These are phyloP conservation scores for Trichopria drosophilae DNA, from an alignment of 2,888 invertebrate species.

Conservation along the genomic window DNA sequence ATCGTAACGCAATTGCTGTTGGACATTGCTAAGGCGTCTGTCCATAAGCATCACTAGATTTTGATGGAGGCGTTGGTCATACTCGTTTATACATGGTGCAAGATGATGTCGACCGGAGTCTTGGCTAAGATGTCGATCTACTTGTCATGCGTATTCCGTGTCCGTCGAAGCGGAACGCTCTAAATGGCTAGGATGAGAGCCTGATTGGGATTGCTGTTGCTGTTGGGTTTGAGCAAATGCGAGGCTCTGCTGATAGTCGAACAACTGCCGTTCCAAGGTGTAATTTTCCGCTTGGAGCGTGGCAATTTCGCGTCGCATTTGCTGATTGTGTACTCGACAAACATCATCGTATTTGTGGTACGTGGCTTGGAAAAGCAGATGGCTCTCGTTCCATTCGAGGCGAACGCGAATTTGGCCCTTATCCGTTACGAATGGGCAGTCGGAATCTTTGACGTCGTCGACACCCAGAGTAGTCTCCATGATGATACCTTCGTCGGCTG, in stretches of 20 bases:
- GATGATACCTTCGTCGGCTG: conserved; percentile 76
- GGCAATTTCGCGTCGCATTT: conserved; percentile 80
- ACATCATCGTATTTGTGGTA: conserved; percentile 85
- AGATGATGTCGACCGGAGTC: conserved; percentile 30
- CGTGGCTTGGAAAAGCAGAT: conserved; percentile 77
- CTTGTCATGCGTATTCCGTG: conserved; percentile 73
- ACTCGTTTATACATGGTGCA: conserved; percentile 27
- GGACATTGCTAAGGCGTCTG: conserved; percentile 52
- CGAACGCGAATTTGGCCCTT: conserved; percentile 76
- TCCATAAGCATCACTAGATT: conserved; percentile 52
- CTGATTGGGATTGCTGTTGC: conserved; percentile 41
- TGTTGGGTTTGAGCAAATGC: conserved; percentile 70
- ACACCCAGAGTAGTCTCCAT: conserved; percentile 79
- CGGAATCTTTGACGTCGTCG: conserved; percentile 71
- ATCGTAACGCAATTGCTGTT: conserved; percentile 32
- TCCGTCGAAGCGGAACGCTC: conserved; percentile 64
- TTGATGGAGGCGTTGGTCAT: conserved; percentile 48
- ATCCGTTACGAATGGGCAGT: conserved; percentile 71
- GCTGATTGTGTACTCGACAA: conserved; percentile 76
- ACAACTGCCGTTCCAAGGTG: conserved; percentile 77
- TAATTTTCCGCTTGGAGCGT: conserved; percentile 83
- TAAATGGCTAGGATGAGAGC: conserved; percentile 47
- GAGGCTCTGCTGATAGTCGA: conserved; percentile 80
- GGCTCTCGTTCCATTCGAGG: conserved; percentile 81
- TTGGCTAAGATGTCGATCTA: conserved; percentile 46